phyloP scores from a whole-genome alignment of 37 sponge, comb jelly and placozoan genomes.

The Geodia barretti region DNA sequence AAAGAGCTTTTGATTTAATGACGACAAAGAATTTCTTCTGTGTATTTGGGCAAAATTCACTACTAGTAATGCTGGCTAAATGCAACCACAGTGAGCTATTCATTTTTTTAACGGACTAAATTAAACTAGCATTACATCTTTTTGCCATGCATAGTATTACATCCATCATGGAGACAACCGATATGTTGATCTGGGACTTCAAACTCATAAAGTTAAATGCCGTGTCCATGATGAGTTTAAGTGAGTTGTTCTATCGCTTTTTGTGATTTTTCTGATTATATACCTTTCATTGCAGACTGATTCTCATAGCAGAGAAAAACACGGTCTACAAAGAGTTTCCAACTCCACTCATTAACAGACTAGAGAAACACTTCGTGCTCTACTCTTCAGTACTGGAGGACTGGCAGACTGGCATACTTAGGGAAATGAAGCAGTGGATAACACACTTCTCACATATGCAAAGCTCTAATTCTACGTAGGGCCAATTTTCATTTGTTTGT shows the following conservation, averaged over 20 bases:
- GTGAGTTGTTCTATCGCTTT: constrained; percentile 9
- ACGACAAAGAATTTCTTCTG: too few species aligned
- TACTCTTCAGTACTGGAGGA: constrained; percentile 28
- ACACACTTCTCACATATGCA: background rate
- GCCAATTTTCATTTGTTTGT: background rate
- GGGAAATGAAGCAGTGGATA: constrained; percentile 19
- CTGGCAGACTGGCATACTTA: background rate
- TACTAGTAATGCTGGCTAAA: too few species aligned
- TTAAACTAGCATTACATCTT: too few species aligned
- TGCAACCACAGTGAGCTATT: too few species aligned
- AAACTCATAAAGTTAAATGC: constrained; percentile 75
- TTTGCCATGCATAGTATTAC: constrained; percentile 41
- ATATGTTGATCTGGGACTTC: constrained; percentile 84
- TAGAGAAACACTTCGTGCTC: constrained; percentile 75
- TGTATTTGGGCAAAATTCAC: too few species aligned
- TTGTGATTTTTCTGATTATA: too few species aligned
- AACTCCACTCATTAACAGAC: constrained; percentile 79
- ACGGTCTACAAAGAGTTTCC: constrained; percentile 68
- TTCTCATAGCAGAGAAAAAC: constrained; percentile 49
- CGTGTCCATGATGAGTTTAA: constrained; percentile 73
- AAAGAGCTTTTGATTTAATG: too few species aligned
- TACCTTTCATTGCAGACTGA: constrained; percentile 36
- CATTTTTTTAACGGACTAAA: too few species aligned
- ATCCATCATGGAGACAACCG: constrained; percentile 40
- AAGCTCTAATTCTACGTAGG: background rate